Percentiles rank a stretch among this genome's conserved stretches.
phyloP scores from a whole-genome alignment of 2,888 invertebrate species.

The Spisula solida region DNA sequence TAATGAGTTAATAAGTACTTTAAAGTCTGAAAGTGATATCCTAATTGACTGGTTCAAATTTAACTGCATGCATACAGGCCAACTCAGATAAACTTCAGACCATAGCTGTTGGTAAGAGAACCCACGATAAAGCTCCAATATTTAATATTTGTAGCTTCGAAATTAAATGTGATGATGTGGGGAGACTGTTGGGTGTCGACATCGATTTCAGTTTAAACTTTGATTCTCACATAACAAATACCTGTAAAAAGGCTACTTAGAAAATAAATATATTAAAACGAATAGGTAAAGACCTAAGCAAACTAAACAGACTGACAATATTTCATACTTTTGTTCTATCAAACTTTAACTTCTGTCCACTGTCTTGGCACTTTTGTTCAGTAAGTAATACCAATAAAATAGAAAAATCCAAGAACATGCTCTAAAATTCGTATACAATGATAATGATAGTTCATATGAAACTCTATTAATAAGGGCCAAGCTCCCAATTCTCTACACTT shows the following conservation, averaged over 20 bases:
- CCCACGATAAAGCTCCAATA: background rate
- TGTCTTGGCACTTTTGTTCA: conserved; percentile 30
- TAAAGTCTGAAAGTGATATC: conserved; percentile 42
- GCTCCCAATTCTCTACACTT: background rate
- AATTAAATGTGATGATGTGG: conserved; percentile 33
- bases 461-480: background rate
- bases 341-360: conserved; percentile 33
- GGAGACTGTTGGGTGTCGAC: conserved; percentile 43
- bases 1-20: conserved; percentile 18
- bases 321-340: conserved; percentile 38
- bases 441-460: background rate
- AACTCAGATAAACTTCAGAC: conserved; percentile 57
- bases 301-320: conserved; percentile 30
- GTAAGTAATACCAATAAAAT: background rate
- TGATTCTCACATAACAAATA: conserved; percentile 24
- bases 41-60: conserved; percentile 53
- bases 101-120: background rate
- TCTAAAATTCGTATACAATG: background rate
- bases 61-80: conserved; percentile 47
- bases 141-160: conserved; percentile 27
- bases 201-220: conserved; percentile 42
- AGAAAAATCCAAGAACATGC: conserved; percentile 44
- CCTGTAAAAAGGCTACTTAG: conserved; percentile 34
- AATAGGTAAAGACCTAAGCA: conserved; percentile 21
- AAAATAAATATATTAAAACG: conserved; percentile 34